Conservation (phyloP, 2,797 vertebrate genomes). For the Knipowitschia caucasica region DNA sequence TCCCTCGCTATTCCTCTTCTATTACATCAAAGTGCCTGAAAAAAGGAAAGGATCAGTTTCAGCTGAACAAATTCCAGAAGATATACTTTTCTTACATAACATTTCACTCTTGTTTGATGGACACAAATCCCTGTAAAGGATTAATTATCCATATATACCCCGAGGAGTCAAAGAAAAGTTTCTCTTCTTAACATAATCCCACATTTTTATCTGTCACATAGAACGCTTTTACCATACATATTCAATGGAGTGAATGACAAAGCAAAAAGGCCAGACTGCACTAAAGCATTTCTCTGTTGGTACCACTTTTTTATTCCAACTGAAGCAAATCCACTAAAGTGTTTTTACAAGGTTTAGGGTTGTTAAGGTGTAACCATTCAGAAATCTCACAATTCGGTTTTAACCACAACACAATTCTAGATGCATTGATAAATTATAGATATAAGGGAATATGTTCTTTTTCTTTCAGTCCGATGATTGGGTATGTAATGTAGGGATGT, state of each 20-base stretch:
- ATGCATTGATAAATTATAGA: too few relatives aligned
- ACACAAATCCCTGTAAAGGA: slow-evolving; percentile 68
- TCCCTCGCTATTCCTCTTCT: slow-evolving; percentile 35
- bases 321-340: neutral
- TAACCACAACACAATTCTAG: too few relatives aligned
- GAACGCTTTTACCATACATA: slow-evolving; percentile 41
- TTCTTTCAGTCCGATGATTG: too few relatives aligned
- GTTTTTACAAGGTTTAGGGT: too few relatives aligned
- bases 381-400: too few relatives aligned
- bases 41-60: slow-evolving; percentile 62
- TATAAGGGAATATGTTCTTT: too few relatives aligned
- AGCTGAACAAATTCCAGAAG: slow-evolving; percentile 57
- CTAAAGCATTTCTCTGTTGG: neutral
- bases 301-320: neutral
- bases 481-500: too few relatives aligned
- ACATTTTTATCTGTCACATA: slow-evolving; percentile 59
- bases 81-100: slow-evolving; percentile 72
- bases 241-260: slow-evolving; percentile 39
- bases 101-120: slow-evolving; percentile 68
- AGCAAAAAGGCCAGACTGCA: slow-evolving; percentile 27
- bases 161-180: slow-evolving; percentile 57
- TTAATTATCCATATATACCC: slow-evolving; percentile 61
- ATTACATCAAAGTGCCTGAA: slow-evolving; percentile 57
- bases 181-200: slow-evolving; percentile 64
- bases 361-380: too few relatives aligned